Evolutionary conservation across 2,113 vertebrate species (phyloP).

Genomic region (Grantiella picta): DNA sequence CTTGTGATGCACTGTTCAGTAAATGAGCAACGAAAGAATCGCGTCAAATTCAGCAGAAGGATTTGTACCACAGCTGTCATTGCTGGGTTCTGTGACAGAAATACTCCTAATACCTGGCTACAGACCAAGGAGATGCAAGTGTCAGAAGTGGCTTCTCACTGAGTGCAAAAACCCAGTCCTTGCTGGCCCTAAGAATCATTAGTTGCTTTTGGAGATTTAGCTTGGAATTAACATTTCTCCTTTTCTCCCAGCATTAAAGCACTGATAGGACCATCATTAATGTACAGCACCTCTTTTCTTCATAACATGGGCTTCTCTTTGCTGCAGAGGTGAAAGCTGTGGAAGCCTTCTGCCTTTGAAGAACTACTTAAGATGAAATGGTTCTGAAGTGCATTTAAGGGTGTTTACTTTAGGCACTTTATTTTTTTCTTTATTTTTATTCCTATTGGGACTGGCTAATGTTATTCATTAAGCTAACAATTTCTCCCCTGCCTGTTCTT

Average conservation of each 20-base stretch:
- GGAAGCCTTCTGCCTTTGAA: constrained; percentile 55
- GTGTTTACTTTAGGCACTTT: constrained; percentile 61
- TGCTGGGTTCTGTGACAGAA: neutral
- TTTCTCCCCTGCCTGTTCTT: constrained; percentile 65
- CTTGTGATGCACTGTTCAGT: neutral
- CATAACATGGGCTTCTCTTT: neutral
- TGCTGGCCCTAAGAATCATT: neutral
- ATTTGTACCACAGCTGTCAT: neutral
- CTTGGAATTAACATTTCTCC: neutral
- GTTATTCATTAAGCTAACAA: constrained; percentile 73
- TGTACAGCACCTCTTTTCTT: neutral
- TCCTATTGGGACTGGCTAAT: constrained; percentile 51
- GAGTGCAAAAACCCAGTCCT: neutral
- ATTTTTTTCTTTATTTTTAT: constrained; percentile 60
- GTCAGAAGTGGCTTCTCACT: neutral
- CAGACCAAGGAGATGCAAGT: neutral
- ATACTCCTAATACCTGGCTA: neutral
- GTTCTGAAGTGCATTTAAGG: constrained; percentile 66
- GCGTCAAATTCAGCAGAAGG: neutral
- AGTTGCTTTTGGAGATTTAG: neutral
- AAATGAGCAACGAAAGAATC: neutral
- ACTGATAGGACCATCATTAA: neutral
- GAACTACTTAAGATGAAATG: constrained; percentile 66
- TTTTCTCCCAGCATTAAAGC: neutral
- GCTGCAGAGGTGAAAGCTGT: neutral